Conservation (phyloP, 2,113 vertebrate genomes). For the Synodontis membranacea region DNA sequence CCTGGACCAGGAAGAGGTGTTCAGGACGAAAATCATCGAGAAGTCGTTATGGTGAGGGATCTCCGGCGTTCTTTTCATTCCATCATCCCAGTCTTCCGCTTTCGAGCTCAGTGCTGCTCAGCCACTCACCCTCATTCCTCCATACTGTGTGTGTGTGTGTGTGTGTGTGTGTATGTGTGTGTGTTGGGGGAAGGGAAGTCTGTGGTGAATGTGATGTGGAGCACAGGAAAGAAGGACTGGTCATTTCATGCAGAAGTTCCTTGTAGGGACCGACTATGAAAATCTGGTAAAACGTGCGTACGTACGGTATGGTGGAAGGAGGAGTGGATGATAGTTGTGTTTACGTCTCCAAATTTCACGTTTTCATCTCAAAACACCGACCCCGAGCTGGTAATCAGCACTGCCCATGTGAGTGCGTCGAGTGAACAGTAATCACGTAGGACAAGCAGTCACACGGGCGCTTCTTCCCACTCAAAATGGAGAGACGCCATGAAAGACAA, state of each 20-base stretch:
- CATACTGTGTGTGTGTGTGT: background rate
- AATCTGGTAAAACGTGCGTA: conserved; percentile 39
- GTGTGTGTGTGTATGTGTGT: conserved; percentile 7
- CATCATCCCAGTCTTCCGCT: background rate
- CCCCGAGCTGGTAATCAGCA: background rate
- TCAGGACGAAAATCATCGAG: conserved; percentile 97
- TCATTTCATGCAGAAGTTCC: conserved; percentile 51
- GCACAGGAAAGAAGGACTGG: conserved; percentile 43
- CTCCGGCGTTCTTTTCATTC: background rate
- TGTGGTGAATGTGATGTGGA: conserved; percentile 24
- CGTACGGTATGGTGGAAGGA: conserved; percentile 1
- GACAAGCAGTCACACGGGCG: background rate
- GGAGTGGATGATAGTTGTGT: background rate
- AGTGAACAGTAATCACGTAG: conserved; percentile 1
- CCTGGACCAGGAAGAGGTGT: conserved; percentile 98
- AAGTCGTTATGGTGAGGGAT: conserved; percentile 80
- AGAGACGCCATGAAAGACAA: background rate
- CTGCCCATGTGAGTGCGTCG: background rate
- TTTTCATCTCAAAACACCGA: background rate
- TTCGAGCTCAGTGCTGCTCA: no score
- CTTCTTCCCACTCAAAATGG: background rate
- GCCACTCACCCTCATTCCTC: background rate
- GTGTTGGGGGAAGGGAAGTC: conserved; percentile 7
- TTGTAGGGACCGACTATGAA: conserved; percentile 54
- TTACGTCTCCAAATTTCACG: no score